Base-by-base conservation (phyloP, 2,797 vertebrate species). In the Phoebastria nigripes region DNA sequence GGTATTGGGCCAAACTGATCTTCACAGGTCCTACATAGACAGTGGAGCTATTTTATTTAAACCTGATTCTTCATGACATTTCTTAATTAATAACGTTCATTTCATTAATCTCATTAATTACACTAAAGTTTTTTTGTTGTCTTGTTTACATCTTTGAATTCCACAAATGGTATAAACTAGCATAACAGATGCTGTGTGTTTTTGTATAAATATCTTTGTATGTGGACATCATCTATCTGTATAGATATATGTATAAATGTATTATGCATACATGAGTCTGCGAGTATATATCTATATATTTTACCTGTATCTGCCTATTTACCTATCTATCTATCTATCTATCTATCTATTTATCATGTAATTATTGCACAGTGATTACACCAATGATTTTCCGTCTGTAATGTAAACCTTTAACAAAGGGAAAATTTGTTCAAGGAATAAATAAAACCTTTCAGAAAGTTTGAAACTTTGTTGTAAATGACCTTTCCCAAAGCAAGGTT, bases 151-250 rank as follows among this genome's bases (percentile, higher is more conserved):
- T 24, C 20, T 59, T 70, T 54, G n/a, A 58, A 76, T 35, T 71
- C 55, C 21, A 72, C 15, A 52, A 73, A 56, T 8, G 31, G 6
- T 11, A 67, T 35, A 59, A 51, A 25, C 11, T 26, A 46, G 9
- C 15, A 62, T 8, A 56, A 65, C 2, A 52, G 6, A 39, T 56
- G 16, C 6, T 39, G 6, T 35, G 12, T 63, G 11, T 0, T 71
- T 85, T 67, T 67, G 11, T 51, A 41, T n/a, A 15, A 41, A 31
- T 49, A 47, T 31, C 5, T 49, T 35, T 44, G 8, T 47, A 31
- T 37, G 35, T 58, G 19, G 11, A 16, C 11, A 56, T 54, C 2
- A 24, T 56, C 1, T 33, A 6, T 39, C 5, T 65, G 6, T 35
- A 28, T 47, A 39, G 5, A 66, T 46, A 37, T 8, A 70, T 37